Percentiles rank a stretch among this genome's conserved stretches.
Evolutionary conservation across 23 tunicate genomes (phyloP).

Genomic region (Oikopleura albicans): DNA sequence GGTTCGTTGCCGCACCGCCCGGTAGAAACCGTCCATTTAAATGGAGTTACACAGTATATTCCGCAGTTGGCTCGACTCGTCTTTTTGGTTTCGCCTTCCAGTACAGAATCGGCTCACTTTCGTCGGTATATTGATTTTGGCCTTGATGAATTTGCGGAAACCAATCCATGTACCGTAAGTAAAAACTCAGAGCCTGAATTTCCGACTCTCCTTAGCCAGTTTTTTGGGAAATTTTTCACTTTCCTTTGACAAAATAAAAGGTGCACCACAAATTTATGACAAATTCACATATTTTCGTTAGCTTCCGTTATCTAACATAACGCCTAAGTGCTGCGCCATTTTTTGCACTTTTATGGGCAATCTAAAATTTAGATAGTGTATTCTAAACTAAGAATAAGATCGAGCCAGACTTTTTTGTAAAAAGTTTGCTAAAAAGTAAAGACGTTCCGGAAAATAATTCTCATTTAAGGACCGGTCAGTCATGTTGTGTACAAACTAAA

Average conservation of each 20-base stretch:
- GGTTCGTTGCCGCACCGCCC: background rate
- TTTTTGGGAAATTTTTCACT: no score
- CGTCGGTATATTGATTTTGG: background rate
- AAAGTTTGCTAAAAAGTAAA: background rate
- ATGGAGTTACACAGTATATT: background rate
- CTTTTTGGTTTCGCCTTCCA: background rate
- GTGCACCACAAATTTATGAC: no score
- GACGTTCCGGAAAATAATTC: background rate
- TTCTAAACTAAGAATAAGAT: no score
- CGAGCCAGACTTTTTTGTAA: background rate
- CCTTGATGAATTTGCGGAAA: background rate
- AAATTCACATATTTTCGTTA: no score
- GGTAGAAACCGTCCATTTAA: background rate
- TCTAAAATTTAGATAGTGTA: no score
- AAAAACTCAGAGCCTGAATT: no score
- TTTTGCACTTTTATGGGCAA: no score
- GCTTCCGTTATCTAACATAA: no score
- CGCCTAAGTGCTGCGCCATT: no score
- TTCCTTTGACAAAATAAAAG: no score
- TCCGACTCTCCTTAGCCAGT: background rate
- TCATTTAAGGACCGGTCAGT: no score
- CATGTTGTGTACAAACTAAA: no score
- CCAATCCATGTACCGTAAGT: background rate
- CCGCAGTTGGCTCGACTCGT: background rate
- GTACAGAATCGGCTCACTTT: background rate